Conservation (phyloP, 2,113 vertebrate genomes). For the Neogale vison region DNA sequence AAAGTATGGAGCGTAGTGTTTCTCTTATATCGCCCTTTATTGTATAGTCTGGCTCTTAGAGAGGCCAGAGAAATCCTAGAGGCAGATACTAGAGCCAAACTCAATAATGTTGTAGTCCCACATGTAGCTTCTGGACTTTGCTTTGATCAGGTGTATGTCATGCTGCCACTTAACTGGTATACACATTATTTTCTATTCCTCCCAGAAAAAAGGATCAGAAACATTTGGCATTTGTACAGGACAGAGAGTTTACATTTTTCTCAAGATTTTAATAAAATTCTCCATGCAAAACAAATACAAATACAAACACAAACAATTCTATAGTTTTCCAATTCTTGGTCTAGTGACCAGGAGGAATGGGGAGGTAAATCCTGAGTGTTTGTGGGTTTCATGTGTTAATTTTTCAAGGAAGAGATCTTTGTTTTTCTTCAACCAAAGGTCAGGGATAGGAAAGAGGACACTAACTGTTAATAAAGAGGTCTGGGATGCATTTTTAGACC, state of each 20-base stretch:
- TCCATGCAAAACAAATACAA: neutral
- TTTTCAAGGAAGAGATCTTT: neutral
- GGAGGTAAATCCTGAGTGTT: neutral
- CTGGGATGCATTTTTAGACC: neutral
- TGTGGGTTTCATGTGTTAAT: fast-evolving
- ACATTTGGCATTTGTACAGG: neutral
- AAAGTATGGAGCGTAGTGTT: neutral
- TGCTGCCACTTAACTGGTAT: neutral
- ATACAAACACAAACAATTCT: neutral
- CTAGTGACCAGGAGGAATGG: neutral
- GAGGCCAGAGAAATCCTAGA: neutral
- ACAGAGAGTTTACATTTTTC: neutral
- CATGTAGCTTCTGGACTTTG: neutral
- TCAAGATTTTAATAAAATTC: neutral
- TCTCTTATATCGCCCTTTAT: neutral
- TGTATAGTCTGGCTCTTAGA: neutral
- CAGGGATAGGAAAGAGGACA: fast-evolving
- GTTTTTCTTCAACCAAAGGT: neutral
- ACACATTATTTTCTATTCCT: neutral
- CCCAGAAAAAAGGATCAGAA: neutral
- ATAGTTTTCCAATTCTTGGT: neutral
- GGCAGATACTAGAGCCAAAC: neutral
- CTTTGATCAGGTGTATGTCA: neutral
- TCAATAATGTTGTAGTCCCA: neutral
- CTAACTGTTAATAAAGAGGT: neutral